A percentile compares a stretch with the other conserved stretches of the same genome.
phyloP scores from a whole-genome alignment of 2,797 vertebrate genomes.

The Chaenodraco wilsoni region DNA sequence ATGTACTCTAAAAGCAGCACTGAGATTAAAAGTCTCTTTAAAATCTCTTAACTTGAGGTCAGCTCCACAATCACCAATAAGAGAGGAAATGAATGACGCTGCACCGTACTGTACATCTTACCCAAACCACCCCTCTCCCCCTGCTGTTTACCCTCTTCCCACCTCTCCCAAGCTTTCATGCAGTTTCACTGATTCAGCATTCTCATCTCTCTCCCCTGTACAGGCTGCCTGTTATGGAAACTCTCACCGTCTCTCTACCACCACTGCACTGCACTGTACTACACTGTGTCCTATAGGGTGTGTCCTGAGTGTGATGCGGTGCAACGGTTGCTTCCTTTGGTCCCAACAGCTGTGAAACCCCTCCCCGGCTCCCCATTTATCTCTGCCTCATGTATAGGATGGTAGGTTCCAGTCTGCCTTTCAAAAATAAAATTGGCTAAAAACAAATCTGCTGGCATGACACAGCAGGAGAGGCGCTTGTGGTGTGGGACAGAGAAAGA shows the following conservation, averaged over 20 bases:
- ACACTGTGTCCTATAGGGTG: slow-evolving; percentile 55
- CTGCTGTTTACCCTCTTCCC: slow-evolving; percentile 63
- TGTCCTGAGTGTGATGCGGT: slow-evolving; percentile 56
- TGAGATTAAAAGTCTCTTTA: slow-evolving; percentile 20
- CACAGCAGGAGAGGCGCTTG: slow-evolving; percentile 67
- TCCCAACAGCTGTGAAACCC: slow-evolving; percentile 52
- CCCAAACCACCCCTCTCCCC: slow-evolving; percentile 39
- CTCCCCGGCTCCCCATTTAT: slow-evolving; percentile 44
- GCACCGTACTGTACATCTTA: slow-evolving; percentile 53
- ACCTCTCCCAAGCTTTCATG: slow-evolving; percentile 73
- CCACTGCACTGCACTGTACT: slow-evolving; percentile 55
- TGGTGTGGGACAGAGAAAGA: slow-evolving; percentile 41
- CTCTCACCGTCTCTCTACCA: slow-evolving; percentile 57
- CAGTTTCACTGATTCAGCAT: slow-evolving; percentile 82
- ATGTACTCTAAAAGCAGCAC: slow-evolving; percentile 21
- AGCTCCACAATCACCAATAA: slow-evolving; percentile 31
- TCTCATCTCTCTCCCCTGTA: slow-evolving; percentile 67
- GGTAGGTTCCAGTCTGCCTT: slow-evolving; percentile 88
- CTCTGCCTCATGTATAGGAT: slow-evolving; percentile 86
- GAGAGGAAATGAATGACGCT: slow-evolving; percentile 40
- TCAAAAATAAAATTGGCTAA: slow-evolving; percentile 66
- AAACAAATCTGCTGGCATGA: slow-evolving; percentile 76
- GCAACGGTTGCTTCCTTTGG: slow-evolving; percentile 45
- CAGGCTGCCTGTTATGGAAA: slow-evolving; percentile 62
- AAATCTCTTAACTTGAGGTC: slow-evolving; percentile 31